phyloP scores from a whole-genome alignment of 2,113 vertebrate species.

The Psittacula cyanocephala region DNA sequence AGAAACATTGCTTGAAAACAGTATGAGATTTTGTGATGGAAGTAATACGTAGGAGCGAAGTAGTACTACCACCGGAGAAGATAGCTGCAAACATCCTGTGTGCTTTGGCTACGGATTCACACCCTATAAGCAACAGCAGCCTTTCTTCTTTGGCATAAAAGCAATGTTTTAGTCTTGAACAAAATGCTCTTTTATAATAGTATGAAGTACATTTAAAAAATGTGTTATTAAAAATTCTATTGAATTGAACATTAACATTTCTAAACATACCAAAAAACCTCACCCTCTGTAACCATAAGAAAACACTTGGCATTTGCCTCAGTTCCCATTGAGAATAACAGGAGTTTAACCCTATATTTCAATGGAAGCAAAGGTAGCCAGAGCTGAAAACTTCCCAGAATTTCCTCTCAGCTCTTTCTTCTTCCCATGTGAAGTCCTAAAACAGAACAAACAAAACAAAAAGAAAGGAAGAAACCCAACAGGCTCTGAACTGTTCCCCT shows the following conservation, averaged over 20 bases:
- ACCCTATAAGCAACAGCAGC: background rate
- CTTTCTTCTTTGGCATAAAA: constrained; percentile 14
- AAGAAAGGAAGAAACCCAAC: constrained; percentile 9
- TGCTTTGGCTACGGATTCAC: constrained; percentile 10
- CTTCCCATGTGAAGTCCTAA: constrained; percentile 7
- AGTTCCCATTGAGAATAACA: background rate
- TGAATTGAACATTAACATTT: background rate
- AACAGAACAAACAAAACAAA: constrained; percentile 40
- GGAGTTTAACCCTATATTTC: background rate
- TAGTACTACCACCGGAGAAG: background rate
- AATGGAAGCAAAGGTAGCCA: background rate
- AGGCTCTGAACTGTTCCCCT: background rate
- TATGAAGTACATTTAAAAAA: background rate
- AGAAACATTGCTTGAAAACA: constrained; percentile 5
- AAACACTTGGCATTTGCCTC: background rate
- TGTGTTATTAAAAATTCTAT: background rate
- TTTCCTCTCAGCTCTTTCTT: background rate
- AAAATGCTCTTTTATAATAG: background rate
- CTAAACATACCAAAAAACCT: background rate
- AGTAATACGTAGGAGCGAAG: background rate
- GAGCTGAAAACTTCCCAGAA: constrained; percentile 38
- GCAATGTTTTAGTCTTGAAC: background rate
- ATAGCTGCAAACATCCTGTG: background rate
- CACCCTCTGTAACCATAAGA: background rate
- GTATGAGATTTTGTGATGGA: background rate